Base-by-base conservation (phyloP, 2,113 vertebrate genomes). In the Thalassarche chlororhynchos region DNA sequence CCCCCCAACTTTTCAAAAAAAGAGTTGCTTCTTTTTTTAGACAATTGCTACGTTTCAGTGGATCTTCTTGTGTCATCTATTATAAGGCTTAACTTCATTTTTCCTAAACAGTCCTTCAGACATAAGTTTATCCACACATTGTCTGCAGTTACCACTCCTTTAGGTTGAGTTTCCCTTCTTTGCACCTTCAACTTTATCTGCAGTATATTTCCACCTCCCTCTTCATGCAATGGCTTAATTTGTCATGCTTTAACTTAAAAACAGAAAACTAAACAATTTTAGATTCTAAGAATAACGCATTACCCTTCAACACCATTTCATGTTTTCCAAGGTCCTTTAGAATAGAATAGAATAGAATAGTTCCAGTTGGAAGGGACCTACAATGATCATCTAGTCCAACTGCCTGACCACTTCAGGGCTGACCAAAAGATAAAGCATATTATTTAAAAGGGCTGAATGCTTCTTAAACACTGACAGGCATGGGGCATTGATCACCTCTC, bases 351-450 rank as follows among this genome's bases (percentile, higher is more conserved):
- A 26, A 64, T 9, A 65, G 65, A 9, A 34, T 34, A n/a, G 23
- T 51, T 84, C 17, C 47, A 88, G 40, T 7, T 75, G 46, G 55
- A 70, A 78, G 19, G 21, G 8, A 42, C n/a, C 8, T 44, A 42
- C 36, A 61, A 14, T 0, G 0, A 69, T 13, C 19, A 36, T 17
- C 18, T 64, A 29, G 8, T 72, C 28, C 79, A 78, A 40, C n/a
- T 65, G 32, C 19, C 25, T 77, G 69, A 84, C 11, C 78, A 47
- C 11, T 74, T 78, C 58, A 90, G 14, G 44, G n/a, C 23, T 87
- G 16, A 72, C 19, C 29, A 78, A 36, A 75, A 68, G 36, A 16
- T 68, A 87, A 68, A 68, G 46, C 28, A 26, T 12, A 2, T 34
- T 68, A 18, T 47, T 47, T 38, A 38, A 38, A 54, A 86, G 34